Conservation (phyloP, 1,140 invertebrate genomes). For the Papilio polyxenes region DNA sequence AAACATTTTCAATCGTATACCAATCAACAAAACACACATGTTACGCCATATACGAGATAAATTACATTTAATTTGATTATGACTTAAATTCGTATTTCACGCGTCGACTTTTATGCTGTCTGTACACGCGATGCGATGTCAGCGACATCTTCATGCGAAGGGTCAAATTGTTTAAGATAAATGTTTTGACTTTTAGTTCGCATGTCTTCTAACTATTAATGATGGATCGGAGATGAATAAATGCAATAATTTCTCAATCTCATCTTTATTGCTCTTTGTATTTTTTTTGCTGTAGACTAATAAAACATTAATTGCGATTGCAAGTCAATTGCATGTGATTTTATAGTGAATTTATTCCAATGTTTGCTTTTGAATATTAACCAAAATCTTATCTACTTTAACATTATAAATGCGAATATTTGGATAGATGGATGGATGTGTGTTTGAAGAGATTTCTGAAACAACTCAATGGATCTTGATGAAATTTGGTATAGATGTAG, state of each 20-base stretch:
- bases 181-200: conserved; percentile 47
- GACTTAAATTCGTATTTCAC: conserved; percentile 52
- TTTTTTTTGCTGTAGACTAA: conserved; percentile 1
- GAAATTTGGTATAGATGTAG: no score
- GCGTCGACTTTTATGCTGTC: conserved; percentile 58
- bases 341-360: neutral
- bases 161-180: conserved; percentile 52
- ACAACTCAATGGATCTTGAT: no score
- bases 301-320: neutral
- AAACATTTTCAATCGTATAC: conserved; percentile 52
- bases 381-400: neutral
- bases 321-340: neutral
- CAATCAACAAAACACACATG: conserved; percentile 58
- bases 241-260: conserved; percentile 27
- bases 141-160: conserved; percentile 50
- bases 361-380: neutral
- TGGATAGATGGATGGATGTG: no score
- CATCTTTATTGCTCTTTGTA: conserved; percentile 6
- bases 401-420: no score
- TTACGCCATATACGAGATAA: conserved; percentile 44
- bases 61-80: conserved; percentile 46
- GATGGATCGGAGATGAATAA: neutral
- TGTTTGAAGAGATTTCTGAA: no score
- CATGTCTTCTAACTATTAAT: conserved; percentile 36
- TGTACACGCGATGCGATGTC: conserved; percentile 57